Base-by-base conservation (phyloP, 2,888 invertebrate species). In the Sthenelais limicola region DNA sequence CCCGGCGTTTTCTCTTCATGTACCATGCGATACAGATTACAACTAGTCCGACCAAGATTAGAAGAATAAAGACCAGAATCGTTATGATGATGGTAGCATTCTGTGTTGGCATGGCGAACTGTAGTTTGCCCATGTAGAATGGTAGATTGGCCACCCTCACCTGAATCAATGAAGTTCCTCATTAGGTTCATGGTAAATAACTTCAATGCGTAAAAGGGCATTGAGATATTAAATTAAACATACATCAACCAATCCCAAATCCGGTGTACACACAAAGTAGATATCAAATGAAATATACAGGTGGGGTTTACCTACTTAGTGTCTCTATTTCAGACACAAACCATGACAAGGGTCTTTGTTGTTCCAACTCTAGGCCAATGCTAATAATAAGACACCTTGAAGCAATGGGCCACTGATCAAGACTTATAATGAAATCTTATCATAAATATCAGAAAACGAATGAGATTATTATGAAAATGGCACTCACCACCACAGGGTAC, bases 111-210 rank as follows among this genome's bases (percentile, higher is more conserved):
- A 74, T 68, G 1, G 74, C 72, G 68, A 78, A 84, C 24, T 79
- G 75, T 18, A 85, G 66, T 51, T 76, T 75, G 24, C 85, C 85
- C 28, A 84, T 77, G 18, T 79, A 71, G 68, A 77, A 82, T 4
- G 18, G 33, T 15, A 82, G 75, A 58, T 80, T 76, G 3, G 84
- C 85, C 54, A 84, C 74, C 21, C 68, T 68, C 0, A 85, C 80
- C 85, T 85, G 77, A 30, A 68, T 18, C 12, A 18, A 12, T 12
- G 43, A 43, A 18, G 18, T 12, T 43, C 12, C 12, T 43, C 12
- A 18, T 9, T 12, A 43, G 12, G 18, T 9, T 43, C 43, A 43
- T 15, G 43, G 43, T 43, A 12, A 43, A 18, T 15, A 43, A 18
- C 12, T 9, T 43, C 18, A 43, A 18, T 43, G 18, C 18, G 43